Evolutionary conservation across 1,140 invertebrate species (phyloP).

Genomic region (Teleogryllus occipitalis): DNA sequence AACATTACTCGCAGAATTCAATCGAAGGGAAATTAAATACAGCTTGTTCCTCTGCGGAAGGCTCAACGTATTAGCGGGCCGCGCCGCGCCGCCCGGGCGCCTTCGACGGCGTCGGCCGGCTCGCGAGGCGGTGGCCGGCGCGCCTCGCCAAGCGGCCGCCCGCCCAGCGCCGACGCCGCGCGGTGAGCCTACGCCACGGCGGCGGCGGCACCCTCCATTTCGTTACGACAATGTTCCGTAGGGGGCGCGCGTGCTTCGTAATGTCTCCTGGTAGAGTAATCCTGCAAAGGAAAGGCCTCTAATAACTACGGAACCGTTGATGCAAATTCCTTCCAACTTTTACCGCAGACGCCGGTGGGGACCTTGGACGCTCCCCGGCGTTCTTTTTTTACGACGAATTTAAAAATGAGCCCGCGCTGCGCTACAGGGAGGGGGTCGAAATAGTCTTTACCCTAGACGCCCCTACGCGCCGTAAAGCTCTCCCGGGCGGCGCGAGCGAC

Average conservation of each 20-base stretch:
- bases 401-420: background rate
- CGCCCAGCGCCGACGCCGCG: too few species aligned
- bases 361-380: background rate
- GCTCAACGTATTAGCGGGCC: too few species aligned
- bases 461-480: background rate
- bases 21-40: background rate
- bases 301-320: background rate
- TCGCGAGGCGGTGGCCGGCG: too few species aligned
- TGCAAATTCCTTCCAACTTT: background rate
- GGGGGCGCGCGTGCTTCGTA: background rate
- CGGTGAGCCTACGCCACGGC: too few species aligned
- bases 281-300: background rate
- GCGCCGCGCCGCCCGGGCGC: too few species aligned
- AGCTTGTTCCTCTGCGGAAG: background rate
- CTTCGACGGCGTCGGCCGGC: background rate
- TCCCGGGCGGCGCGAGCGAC: too few species aligned
- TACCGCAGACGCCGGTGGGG: constrained; percentile 1
- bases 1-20: background rate
- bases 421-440: background rate
- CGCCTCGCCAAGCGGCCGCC: too few species aligned
- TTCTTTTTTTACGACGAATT: background rate
- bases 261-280: constrained; percentile 4
- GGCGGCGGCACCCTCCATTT: background rate
- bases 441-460: background rate
- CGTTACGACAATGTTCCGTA: background rate